phyloP scores from a whole-genome alignment of 2,113 vertebrate genomes.

The Cryptomyrus ogoouensis region DNA sequence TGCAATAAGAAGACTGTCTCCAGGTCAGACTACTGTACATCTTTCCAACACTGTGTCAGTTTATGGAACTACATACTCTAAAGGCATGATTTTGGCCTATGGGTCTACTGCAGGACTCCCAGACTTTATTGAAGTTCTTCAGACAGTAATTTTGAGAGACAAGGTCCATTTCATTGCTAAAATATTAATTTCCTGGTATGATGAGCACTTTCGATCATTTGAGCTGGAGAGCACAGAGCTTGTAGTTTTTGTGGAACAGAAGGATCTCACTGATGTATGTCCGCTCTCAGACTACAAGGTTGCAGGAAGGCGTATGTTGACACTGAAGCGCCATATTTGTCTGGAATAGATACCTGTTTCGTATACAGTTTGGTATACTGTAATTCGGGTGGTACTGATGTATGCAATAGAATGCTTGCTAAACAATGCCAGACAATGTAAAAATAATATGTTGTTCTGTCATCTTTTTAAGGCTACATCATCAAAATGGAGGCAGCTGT shows the following conservation, averaged over 20 bases:
- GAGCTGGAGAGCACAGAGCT: slow-evolving; percentile 11
- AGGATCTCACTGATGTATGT: background rate
- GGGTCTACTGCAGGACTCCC: slow-evolving; percentile 16
- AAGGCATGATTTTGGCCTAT: slow-evolving; percentile 9
- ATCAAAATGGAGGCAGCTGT: slow-evolving; percentile 16
- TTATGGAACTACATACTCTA: slow-evolving; percentile 10
- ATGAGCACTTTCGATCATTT: slow-evolving; percentile 19
- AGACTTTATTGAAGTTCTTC: slow-evolving; percentile 17
- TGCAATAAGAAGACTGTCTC: background rate
- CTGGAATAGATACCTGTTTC: no score
- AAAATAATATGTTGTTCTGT: background rate
- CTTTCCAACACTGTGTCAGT: slow-evolving; percentile 10
- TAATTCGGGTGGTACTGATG: background rate
- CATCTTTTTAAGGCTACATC: background rate
- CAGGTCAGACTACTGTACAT: background rate
- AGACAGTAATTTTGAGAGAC: slow-evolving; percentile 3
- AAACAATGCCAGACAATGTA: no score
- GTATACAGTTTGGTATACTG: background rate
- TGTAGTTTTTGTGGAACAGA: slow-evolving; percentile 5
- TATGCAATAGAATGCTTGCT: no score
- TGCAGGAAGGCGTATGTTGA: slow-evolving; percentile 9
- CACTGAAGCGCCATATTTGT: background rate
- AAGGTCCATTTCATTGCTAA: slow-evolving; percentile 13
- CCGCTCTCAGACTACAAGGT: slow-evolving; percentile 11
- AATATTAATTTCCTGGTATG: slow-evolving; percentile 15